Percentiles rank a stretch among this genome's conserved stretches.
phyloP scores from a whole-genome alignment of 2,113 vertebrate genomes.

The Vimba vimba region DNA sequence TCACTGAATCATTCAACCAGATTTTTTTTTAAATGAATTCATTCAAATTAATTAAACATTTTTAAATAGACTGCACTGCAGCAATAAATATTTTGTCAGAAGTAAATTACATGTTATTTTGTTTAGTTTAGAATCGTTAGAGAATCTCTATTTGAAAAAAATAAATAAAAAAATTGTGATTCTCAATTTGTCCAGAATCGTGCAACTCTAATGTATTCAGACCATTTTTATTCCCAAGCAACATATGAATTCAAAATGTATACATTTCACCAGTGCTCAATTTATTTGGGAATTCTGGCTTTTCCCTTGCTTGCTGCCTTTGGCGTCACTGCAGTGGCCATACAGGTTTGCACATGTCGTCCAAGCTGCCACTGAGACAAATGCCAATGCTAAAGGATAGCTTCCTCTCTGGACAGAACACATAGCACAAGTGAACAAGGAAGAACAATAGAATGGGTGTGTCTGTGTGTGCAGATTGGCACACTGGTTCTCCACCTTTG shows the following conservation, averaged over 20 bases:
- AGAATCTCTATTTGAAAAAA: too few species aligned
- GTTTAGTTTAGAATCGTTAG: too few species aligned
- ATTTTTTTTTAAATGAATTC: too few species aligned
- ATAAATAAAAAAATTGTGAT: too few species aligned
- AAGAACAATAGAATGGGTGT: neutral
- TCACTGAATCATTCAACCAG: too few species aligned
- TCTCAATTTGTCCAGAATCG: too few species aligned
- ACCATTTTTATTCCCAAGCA: neutral
- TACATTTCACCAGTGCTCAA: neutral
- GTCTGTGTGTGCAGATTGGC: neutral
- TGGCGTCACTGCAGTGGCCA: neutral
- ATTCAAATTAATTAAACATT: too few species aligned
- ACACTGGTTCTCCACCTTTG: constrained; percentile 1
- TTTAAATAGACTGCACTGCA: too few species aligned
- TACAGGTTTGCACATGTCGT: neutral
- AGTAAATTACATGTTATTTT: too few species aligned
- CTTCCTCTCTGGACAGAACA: neutral
- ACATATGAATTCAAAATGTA: neutral
- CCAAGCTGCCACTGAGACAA: neutral
- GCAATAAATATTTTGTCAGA: too few species aligned
- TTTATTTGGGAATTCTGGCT: neutral
- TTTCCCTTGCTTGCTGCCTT: neutral
- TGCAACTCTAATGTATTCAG: neutral
- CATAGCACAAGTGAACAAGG: neutral
- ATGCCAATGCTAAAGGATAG: neutral